These are phyloP conservation scores for Erethizon dorsatum DNA, from an alignment of 2,797 vertebrate species.

Conservation along the genomic window DNA sequence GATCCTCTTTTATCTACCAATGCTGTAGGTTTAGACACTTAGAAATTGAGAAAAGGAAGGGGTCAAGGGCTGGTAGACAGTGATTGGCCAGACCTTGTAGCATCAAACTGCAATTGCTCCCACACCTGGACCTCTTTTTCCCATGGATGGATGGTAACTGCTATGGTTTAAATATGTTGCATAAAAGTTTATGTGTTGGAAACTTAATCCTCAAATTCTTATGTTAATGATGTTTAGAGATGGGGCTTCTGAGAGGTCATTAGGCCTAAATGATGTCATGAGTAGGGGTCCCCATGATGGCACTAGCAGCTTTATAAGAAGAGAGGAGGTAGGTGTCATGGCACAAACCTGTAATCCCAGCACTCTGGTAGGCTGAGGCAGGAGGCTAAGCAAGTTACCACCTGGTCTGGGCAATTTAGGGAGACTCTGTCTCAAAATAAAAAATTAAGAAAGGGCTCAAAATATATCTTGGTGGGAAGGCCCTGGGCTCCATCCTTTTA, in stretches of 20 bases:
- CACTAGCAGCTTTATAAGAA: not conserved
- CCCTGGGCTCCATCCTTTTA: not conserved
- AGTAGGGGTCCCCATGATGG: not conserved
- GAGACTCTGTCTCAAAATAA: not conserved
- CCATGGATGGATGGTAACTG: not conserved
- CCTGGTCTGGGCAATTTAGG: not conserved
- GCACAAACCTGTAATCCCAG: not conserved
- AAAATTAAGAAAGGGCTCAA: not conserved
- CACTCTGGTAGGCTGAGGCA: not conserved
- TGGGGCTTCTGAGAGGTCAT: not conserved
- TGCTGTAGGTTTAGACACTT: not conserved
- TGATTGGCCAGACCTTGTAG: not conserved
- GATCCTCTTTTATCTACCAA: not conserved
- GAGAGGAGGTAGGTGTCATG: not conserved
- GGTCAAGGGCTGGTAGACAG: not conserved
- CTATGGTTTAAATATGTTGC: not conserved
- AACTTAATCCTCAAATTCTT: not conserved
- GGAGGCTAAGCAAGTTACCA: not conserved
- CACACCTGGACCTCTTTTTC: not conserved
- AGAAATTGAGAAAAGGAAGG: not conserved
- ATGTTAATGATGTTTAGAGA: not conserved
- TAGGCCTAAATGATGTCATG: not conserved
- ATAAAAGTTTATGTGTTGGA: not conserved
- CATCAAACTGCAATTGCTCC: not conserved
- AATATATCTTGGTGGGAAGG: not conserved